phyloP scores from a whole-genome alignment of 2,888 invertebrate genomes.

The Minunthozetes semirufus region DNA sequence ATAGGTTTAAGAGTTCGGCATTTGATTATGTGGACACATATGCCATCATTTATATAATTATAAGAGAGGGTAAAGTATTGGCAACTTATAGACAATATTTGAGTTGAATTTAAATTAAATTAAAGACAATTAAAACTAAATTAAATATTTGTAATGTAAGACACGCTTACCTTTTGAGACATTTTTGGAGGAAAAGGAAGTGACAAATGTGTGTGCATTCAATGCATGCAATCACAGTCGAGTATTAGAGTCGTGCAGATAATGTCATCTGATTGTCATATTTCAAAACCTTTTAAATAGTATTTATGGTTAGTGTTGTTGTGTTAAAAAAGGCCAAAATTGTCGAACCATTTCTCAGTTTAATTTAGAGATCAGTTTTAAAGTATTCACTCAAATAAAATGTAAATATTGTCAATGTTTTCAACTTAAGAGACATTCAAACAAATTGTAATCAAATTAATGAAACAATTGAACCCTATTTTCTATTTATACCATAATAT shows the following conservation, averaged over 20 bases:
- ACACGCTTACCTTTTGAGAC: constrained; percentile 9
- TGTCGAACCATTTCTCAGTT: background rate
- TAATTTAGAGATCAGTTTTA: background rate
- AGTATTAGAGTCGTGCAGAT: too few relatives aligned
- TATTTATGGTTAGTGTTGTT: background rate
- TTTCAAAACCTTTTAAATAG: background rate
- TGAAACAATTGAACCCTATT: too few relatives aligned
- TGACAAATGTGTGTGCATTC: background rate
- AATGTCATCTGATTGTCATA: too few relatives aligned
- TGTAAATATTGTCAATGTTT: background rate
- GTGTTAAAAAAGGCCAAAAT: background rate
- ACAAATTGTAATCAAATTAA: too few relatives aligned
- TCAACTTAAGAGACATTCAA: too few relatives aligned
- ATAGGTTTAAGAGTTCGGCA: too few relatives aligned
- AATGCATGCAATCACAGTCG: background rate
- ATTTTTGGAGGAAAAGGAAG: constrained; percentile 17
- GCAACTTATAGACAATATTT: background rate
- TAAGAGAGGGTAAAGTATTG: too few relatives aligned
- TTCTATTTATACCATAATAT: too few relatives aligned
- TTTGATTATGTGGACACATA: too few relatives aligned
- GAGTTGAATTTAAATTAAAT: background rate
- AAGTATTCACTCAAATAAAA: background rate
- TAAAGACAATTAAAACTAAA: background rate
- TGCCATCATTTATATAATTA: too few relatives aligned
- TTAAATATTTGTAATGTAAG: background rate